Evolutionary conservation across 2,888 invertebrate genomes (phyloP).

Genomic region (Cryptocheilus praepositus): DNA sequence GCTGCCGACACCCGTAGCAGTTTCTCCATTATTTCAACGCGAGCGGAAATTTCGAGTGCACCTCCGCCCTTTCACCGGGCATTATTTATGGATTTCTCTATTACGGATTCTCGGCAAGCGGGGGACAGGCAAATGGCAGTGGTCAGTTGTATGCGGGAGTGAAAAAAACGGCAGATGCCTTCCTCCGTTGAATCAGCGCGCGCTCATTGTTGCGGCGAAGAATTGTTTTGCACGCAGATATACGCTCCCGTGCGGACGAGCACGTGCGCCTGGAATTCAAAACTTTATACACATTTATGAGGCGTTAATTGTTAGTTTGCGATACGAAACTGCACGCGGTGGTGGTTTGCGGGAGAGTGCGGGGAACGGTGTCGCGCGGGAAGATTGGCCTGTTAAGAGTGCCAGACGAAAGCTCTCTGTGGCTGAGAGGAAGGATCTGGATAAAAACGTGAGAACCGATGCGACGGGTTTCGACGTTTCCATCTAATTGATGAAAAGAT

Average conservation of each 20-base stretch:
- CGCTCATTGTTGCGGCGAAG: background rate
- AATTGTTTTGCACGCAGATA: background rate
- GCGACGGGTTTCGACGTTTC: too few species aligned
- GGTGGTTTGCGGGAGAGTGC: too few species aligned
- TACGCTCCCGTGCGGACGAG: background rate
- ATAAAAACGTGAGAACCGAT: too few species aligned
- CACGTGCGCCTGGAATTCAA: background rate
- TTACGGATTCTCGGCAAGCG: constrained; percentile 18
- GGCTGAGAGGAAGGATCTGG: too few species aligned
- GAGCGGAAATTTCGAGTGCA: constrained; percentile 21
- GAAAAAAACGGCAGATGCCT: background rate
- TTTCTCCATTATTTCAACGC: constrained; percentile 24
- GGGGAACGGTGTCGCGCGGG: too few species aligned
- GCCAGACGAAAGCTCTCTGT: too few species aligned
- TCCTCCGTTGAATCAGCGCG: background rate
- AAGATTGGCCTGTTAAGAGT: too few species aligned
- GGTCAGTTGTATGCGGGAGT: background rate
- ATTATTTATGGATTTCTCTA: constrained; percentile 46
- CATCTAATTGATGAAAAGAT: too few species aligned
- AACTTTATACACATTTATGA: constrained; percentile 4
- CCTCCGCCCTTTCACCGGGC: constrained; percentile 28
- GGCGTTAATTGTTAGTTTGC: too few species aligned
- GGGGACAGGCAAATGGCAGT: too few species aligned
- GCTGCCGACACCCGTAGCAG: constrained; percentile 15
- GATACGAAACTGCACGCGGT: too few species aligned